These are phyloP conservation scores for Bombus confusus DNA, from an alignment of 1,140 invertebrate genomes.

Conservation along the genomic window DNA sequence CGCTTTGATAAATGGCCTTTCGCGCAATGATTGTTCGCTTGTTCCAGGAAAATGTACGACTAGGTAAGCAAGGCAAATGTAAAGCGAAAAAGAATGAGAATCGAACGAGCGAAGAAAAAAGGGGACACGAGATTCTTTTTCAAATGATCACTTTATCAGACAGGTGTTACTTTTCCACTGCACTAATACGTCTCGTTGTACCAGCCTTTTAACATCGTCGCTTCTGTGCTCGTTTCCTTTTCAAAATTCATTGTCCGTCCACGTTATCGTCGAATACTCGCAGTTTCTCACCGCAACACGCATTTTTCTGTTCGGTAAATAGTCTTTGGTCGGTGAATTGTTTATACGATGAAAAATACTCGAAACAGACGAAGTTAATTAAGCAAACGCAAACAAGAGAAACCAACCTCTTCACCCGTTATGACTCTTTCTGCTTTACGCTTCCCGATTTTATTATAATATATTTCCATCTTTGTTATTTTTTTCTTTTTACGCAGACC, in stretches of 20 bases:
- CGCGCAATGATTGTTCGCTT: slow-evolving; percentile 30
- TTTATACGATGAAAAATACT: not conserved
- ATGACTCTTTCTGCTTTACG: not conserved
- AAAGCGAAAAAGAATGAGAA: slow-evolving; percentile 4
- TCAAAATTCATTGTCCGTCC: not conserved
- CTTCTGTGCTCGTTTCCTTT: not conserved
- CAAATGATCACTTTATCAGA: slow-evolving; percentile 30
- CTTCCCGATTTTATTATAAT: not conserved
- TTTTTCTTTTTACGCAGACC: not conserved
- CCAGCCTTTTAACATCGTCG: not conserved
- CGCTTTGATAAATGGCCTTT: slow-evolving; percentile 36
- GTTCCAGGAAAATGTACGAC: slow-evolving; percentile 23
- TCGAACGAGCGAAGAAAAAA: not conserved
- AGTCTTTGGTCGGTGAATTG: not conserved
- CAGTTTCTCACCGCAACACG: not conserved
- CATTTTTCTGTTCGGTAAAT: not conserved
- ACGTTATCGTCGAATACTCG: not conserved
- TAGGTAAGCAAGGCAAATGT: slow-evolving; percentile 21
- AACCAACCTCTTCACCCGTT: not conserved
- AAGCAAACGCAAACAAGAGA: not conserved
- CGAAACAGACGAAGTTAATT: not conserved
- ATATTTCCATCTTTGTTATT: too few relatives aligned
- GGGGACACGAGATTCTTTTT: not conserved
- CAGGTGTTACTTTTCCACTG: slow-evolving; percentile 2
- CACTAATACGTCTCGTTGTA: not conserved